Conservation (phyloP, 2,113 vertebrate genomes). For the Gasterosteus nipponicus region DNA sequence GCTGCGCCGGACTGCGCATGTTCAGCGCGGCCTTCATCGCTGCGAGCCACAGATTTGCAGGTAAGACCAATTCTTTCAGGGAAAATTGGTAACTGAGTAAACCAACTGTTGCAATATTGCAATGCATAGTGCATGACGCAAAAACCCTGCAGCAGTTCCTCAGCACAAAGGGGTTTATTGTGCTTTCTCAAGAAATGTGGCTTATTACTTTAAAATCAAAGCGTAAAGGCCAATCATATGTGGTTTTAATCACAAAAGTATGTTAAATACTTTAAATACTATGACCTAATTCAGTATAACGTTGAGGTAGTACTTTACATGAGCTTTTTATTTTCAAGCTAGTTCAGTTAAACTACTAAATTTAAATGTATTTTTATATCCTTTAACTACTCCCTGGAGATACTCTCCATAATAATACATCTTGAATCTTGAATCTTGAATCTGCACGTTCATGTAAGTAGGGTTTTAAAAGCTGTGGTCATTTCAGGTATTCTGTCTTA, state of each 20-base stretch:
- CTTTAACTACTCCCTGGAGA: neutral
- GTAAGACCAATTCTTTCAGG: neutral
- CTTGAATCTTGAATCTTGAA: too few species aligned
- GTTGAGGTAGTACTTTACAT: neutral
- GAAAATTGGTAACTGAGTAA: neutral
- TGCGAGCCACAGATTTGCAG: neutral
- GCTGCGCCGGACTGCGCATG: slow-evolving; percentile 55
- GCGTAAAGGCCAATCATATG: neutral
- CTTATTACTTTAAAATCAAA: neutral
- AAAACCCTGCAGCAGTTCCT: neutral
- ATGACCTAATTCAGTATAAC: neutral
- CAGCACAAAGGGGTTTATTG: neutral
- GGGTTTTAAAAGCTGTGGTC: neutral
- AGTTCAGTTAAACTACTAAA: neutral
- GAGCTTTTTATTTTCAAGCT: neutral
- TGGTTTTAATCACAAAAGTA: neutral
- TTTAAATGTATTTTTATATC: neutral
- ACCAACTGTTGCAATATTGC: neutral
- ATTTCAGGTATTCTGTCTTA: neutral
- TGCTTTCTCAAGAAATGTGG: neutral
- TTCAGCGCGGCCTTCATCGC: neutral
- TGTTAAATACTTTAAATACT: neutral
- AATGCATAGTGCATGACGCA: neutral
- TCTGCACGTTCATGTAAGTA: neutral
- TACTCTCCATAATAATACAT: neutral